Percentiles rank a stretch among this genome's conserved stretches.
These are phyloP conservation scores for Eriosoma lanigerum DNA, from an alignment of 1,140 invertebrate species.

Conservation along the genomic window DNA sequence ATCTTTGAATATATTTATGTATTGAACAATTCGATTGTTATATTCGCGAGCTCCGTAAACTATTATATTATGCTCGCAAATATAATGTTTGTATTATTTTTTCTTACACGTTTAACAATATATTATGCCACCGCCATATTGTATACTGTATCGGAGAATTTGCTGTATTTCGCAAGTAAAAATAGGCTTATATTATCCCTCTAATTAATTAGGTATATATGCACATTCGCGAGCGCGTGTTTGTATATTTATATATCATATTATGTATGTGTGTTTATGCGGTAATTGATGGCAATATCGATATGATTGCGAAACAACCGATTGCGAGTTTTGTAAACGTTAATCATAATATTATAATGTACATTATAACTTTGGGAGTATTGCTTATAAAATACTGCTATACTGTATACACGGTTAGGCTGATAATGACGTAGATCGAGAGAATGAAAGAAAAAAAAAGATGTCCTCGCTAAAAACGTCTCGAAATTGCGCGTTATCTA, in stretches of 20 bases:
- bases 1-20: background rate
- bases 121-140: background rate
- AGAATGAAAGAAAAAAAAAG: background rate
- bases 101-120: background rate
- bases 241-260: too few relatives aligned
- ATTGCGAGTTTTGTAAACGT: conserved; percentile 11
- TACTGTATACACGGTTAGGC: too few relatives aligned
- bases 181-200: background rate
- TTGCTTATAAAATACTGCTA: too few relatives aligned
- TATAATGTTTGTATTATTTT: too few relatives aligned
- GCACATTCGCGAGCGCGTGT: background rate
- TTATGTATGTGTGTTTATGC: background rate
- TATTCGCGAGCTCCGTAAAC: too few relatives aligned
- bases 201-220: conserved; percentile 16
- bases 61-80: too few relatives aligned
- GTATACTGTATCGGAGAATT: background rate
- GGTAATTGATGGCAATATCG: background rate
- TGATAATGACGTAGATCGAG: background rate
- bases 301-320: background rate
- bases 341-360: too few relatives aligned
- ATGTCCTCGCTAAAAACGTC: too few relatives aligned
- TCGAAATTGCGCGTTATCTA: too few relatives aligned
- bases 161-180: background rate
- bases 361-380: background rate
- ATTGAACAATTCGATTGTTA: too few relatives aligned